A percentile compares a stretch with the other conserved stretches of the same genome.
phyloP scores from a whole-genome alignment of 92 coral and sea anemone species.

The Epizoanthus ramosus region DNA sequence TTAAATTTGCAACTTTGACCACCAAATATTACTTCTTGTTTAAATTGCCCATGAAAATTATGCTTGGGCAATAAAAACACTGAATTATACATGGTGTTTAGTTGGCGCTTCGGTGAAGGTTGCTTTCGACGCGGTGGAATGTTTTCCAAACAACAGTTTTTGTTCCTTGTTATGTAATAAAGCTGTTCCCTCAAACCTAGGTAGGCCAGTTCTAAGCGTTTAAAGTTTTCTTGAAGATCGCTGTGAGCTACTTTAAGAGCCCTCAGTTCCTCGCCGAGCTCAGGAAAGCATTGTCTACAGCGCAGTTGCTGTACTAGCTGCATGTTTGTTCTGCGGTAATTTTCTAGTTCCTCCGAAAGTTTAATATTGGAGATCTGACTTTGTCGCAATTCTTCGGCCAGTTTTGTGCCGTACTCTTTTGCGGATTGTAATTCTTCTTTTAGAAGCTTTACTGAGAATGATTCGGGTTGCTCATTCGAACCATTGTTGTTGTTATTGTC shows the following conservation, averaged over 20 bases:
- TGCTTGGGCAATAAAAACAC: neutral
- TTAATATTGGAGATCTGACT: slow-evolving; percentile 13
- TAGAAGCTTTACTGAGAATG: neutral
- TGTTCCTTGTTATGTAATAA: neutral
- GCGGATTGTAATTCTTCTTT: neutral
- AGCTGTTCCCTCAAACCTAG: slow-evolving; percentile 8
- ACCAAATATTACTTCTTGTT: neutral
- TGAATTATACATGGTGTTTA: neutral
- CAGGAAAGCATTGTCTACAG: neutral
- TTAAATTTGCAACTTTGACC: neutral
- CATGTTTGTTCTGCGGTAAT: neutral
- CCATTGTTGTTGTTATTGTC: slow-evolving; percentile 6
- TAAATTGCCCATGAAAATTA: neutral
- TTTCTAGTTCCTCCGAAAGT: neutral
- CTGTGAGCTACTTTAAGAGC: neutral
- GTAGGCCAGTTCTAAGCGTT: neutral
- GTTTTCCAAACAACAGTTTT: neutral
- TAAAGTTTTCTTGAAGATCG: neutral
- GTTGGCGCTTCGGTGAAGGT: neutral
- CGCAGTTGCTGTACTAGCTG: slow-evolving; percentile 4
- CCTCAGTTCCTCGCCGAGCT: neutral
- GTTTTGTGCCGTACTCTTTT: neutral
- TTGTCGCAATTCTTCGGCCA: slow-evolving; percentile 5
- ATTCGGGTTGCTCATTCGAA: neutral
- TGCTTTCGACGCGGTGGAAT: neutral